Conservation (phyloP, 2,113 vertebrate genomes). For the Cranoglanis bouderius region DNA sequence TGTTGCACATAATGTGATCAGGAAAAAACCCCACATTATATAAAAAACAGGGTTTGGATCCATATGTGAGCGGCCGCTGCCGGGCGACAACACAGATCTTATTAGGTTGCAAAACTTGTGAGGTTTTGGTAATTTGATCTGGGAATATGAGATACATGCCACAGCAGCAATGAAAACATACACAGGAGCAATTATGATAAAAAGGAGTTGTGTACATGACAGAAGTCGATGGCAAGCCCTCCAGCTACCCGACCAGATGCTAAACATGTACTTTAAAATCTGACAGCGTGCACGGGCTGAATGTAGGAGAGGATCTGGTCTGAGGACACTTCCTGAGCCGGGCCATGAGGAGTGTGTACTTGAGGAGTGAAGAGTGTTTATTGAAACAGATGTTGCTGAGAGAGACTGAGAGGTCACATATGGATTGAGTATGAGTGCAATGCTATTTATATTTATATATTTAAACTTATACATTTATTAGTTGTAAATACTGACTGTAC, state of each 20-base stretch:
- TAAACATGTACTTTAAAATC: not conserved
- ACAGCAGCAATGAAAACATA: constrained; percentile 18
- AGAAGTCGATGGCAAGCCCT: not conserved
- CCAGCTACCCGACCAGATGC: not conserved
- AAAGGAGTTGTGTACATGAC: not conserved
- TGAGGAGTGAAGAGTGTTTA: not conserved
- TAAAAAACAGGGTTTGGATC: not conserved
- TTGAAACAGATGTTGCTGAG: constrained; percentile 26
- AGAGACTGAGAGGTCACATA: not conserved
- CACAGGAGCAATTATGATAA: constrained; percentile 3
- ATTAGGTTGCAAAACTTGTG: not conserved
- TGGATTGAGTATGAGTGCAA: no score
- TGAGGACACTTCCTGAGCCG: not conserved
- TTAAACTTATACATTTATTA: not conserved
- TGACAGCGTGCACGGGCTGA: not conserved
- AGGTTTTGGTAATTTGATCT: constrained; percentile 14
- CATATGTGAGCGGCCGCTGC: not conserved
- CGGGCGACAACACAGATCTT: not conserved
- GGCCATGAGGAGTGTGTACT: not conserved
- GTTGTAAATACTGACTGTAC: not conserved
- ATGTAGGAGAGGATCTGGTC: not conserved
- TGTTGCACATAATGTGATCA: not conserved
- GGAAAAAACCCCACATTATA: not conserved
- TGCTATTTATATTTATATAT: not conserved
- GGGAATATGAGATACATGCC: not conserved